Evolutionary conservation across 2,888 invertebrate genomes (phyloP), one percentile per base, ranked within the genome.

Genomic region (Arctia plantaginis): DNA sequence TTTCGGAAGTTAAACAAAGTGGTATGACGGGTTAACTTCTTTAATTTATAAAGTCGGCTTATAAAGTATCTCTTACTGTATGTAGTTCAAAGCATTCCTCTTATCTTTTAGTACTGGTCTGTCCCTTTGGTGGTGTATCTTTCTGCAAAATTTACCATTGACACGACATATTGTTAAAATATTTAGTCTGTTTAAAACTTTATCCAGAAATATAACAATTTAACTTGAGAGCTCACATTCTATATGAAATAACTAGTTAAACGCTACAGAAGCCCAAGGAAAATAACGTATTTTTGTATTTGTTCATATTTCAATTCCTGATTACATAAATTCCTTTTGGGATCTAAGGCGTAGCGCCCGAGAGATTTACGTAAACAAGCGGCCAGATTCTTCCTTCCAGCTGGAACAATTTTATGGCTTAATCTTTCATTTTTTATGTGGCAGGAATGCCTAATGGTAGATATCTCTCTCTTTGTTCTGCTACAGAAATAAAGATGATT

Each of bases 391-490:
- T 79, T 84, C 59, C 64, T 68, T 78, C 76, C 78, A 76, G 72
- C 74, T 77, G 69, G 72, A 79, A 74, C 80, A 82, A 82, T 73
- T 88, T 85, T 85, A 85, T 83, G 75, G 77, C 78, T 84, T 85
- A 83, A 87, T 86, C 82, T 86, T 85, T 86, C 73, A 87, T 87
- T 88, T 86, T 88, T 82, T 83, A 84, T 86, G 81, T 77, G 77
- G 67, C 76, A 64, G 65, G 76, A 80, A 84, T 84, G 59, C n/a
- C 51, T 76, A 77, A 84, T 77, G 72, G 72, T n/a, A 33, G 69
- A 62, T 69, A 74, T 64, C 76, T 78, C 75, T 72, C 67, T 70
- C 67, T 70, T n/a, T n/a, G 59, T 33, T 67, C 39, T 71, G n/a
- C 33, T 65, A 65, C 64, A 71, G 72, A 74, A 73, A 79, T 72